Conservation (phyloP, 2,113 vertebrate genomes). For the Equus quagga region DNA sequence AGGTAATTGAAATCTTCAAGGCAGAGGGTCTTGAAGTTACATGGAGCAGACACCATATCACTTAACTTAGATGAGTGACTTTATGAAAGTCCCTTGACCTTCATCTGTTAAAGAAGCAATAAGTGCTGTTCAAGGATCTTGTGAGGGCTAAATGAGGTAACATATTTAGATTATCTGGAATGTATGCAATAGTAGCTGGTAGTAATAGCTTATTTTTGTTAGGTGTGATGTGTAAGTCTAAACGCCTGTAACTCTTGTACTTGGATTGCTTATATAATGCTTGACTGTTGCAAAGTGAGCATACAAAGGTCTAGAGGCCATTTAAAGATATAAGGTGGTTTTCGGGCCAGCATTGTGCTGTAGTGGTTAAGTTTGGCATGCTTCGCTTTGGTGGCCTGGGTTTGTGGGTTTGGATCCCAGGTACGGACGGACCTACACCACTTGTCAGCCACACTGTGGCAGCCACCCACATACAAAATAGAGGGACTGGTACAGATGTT, state of each 20-base stretch:
- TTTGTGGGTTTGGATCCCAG: too few species aligned
- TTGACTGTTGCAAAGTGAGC: background rate
- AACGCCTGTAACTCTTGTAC: background rate
- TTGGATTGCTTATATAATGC: background rate
- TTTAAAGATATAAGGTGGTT: background rate
- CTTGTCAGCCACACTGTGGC: too few species aligned
- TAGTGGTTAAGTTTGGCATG: too few species aligned
- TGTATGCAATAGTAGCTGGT: background rate
- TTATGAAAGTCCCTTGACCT: conserved; percentile 15
- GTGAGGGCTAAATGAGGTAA: background rate
- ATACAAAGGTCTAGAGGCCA: background rate
- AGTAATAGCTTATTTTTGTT: background rate
- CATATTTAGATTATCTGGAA: background rate
- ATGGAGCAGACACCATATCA: background rate
- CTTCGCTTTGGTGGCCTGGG: too few species aligned
- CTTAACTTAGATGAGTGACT: background rate
- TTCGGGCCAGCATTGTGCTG: background rate
- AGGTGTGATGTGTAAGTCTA: background rate
- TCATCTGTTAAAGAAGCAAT: background rate
- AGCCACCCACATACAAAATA: too few species aligned
- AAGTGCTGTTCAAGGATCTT: background rate
- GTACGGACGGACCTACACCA: too few species aligned
- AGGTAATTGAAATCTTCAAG: background rate
- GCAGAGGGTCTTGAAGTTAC: conserved; percentile 4
- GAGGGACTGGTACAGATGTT: too few species aligned